phyloP scores from a whole-genome alignment of 2,797 vertebrate species.

The Peromyscus nudipes region DNA sequence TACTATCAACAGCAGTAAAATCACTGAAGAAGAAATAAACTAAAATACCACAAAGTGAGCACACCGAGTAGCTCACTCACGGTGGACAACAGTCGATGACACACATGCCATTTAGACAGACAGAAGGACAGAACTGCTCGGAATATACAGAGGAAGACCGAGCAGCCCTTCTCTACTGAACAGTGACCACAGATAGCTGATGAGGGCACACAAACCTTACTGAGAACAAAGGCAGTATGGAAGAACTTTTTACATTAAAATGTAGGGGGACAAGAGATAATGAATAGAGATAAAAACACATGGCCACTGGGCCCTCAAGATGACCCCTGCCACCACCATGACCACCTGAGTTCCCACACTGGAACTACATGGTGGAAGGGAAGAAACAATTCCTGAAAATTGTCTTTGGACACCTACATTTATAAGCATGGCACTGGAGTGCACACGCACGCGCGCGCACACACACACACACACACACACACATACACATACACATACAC shows the following conservation, averaged over 20 bases:
- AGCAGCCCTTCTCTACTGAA: neutral
- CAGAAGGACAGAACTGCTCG: neutral
- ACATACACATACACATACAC: neutral
- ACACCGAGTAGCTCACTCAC: neutral
- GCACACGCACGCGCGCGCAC: accelerated
- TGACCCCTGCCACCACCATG: no score
- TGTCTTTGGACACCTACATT: neutral
- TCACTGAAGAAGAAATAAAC: neutral
- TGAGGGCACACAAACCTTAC: neutral
- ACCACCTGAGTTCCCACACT: neutral
- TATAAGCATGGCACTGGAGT: neutral
- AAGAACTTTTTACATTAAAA: neutral
- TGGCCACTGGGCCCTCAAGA: neutral
- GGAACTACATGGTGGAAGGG: neutral
- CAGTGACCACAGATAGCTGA: neutral
- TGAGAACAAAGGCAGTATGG: neutral
- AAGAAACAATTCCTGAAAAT: neutral
- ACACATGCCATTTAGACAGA: neutral
- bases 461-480: neutral
- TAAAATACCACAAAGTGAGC: neutral
- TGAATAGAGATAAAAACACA: neutral
- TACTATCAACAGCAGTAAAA: neutral
- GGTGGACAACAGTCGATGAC: neutral
- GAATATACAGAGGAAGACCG: neutral
- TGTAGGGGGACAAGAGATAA: neutral